These are phyloP conservation scores for Rhimphoctona megacephalus DNA, from an alignment of 2,888 invertebrate species.

Conservation along the genomic window DNA sequence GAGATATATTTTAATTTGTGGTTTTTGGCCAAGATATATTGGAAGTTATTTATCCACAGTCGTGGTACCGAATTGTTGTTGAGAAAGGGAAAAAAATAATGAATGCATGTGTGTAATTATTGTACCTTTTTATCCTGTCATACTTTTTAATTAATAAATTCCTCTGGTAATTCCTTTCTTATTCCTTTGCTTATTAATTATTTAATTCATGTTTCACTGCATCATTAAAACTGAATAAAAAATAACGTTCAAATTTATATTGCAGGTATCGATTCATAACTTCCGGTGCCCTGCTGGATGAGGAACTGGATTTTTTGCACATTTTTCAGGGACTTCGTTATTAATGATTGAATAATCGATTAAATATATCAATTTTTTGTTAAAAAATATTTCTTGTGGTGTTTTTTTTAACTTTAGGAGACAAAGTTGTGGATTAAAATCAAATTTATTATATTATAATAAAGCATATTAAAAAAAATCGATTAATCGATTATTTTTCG, in stretches of 20 bases:
- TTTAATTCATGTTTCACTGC: background rate
- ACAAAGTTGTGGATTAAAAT: background rate
- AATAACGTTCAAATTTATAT: constrained; percentile 16
- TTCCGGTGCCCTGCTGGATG: background rate
- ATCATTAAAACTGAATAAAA: constrained; percentile 6
- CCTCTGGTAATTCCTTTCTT: background rate
- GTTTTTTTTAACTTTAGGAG: background rate
- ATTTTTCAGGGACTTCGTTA: background rate
- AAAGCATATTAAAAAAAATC: constrained; percentile 3
- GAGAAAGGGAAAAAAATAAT: background rate
- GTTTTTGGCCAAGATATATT: background rate
- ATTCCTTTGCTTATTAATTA: background rate
- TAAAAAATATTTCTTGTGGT: constrained; percentile 1
- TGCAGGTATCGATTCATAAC: constrained; percentile 7
- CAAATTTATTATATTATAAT: background rate
- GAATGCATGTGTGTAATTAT: constrained; percentile 3
- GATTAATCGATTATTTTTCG: constrained; percentile 7
- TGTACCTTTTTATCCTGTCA: background rate
- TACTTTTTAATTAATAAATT: background rate
- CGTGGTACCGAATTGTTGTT: too few species aligned
- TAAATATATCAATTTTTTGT: background rate
- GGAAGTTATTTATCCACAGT: background rate
- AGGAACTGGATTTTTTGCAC: background rate
- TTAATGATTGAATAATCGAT: background rate
- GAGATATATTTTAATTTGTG: background rate